A percentile compares a stretch with the other conserved stretches of the same genome.
These are phyloP conservation scores for Apodemia zela DNA, from an alignment of 2,888 invertebrate species.

Conservation along the genomic window DNA sequence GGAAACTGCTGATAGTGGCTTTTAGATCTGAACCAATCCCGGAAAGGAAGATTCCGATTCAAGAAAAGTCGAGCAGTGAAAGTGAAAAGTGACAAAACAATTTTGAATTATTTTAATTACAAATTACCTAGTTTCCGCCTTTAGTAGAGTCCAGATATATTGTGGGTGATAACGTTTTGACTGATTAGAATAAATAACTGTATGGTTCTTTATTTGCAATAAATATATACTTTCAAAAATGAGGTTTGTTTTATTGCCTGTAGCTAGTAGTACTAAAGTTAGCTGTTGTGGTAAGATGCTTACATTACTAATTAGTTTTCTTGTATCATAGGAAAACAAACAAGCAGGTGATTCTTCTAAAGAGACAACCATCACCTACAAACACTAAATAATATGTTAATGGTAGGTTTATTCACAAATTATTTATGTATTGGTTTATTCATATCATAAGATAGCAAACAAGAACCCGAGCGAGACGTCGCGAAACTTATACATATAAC, in stretches of 20 bases:
- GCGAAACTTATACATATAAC: no score
- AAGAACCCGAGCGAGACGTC: no score
- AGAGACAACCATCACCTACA: no score
- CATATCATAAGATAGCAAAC: no score
- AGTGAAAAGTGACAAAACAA: slow-evolving; percentile 20
- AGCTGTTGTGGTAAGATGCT: no score
- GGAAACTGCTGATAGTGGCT: slow-evolving; percentile 84
- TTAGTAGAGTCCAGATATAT: background rate
- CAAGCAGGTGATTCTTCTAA: no score
- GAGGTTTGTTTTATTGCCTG: background rate
- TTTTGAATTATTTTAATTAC: background rate
- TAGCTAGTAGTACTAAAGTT: background rate
- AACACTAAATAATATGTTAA: no score
- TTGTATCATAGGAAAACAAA: no score
- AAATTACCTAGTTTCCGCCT: background rate
- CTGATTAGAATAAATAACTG: slow-evolving; percentile 14
- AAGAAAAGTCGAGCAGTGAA: slow-evolving; percentile 44
- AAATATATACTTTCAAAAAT: background rate
- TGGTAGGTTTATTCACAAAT: no score
- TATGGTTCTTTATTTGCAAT: background rate
- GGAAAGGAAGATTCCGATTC: slow-evolving; percentile 58
- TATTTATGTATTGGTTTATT: no score
- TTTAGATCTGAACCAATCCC: slow-evolving; percentile 70
- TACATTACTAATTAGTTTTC: no score
- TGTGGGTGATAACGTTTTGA: background rate